These are phyloP conservation scores for Alsophila aescularia DNA, from an alignment of 2,888 invertebrate species.

Conservation along the genomic window DNA sequence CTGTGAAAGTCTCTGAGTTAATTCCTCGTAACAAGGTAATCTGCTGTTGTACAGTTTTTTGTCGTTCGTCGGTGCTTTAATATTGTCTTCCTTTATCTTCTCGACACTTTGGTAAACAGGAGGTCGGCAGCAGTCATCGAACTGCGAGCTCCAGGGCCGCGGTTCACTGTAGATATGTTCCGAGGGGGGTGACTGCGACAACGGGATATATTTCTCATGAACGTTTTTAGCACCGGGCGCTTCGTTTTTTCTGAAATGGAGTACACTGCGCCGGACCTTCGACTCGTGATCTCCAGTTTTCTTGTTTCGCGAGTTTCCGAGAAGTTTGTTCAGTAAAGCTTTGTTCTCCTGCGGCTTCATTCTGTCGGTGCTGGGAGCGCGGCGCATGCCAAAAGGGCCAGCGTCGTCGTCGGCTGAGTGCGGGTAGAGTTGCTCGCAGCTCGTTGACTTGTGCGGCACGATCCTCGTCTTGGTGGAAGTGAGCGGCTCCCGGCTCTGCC, in stretches of 20 bases:
- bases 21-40: conserved; percentile 79
- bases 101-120: conserved; percentile 79
- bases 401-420: conserved; percentile 66
- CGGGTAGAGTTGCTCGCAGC: conserved; percentile 80
- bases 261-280: conserved; percentile 69
- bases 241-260: conserved; percentile 75
- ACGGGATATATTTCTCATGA: conserved; percentile 79
- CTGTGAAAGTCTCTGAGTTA: conserved; percentile 72
- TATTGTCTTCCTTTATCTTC: conserved; percentile 65
- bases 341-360: conserved; percentile 74
- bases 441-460: conserved; percentile 74
- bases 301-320: conserved; percentile 73
- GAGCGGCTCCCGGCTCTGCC: conserved; percentile 78
- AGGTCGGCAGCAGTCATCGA: conserved; percentile 73
- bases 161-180: conserved; percentile 78
- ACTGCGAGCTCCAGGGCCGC: conserved; percentile 67
- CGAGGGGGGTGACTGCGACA: conserved; percentile 64
- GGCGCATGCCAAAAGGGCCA: conserved; percentile 69
- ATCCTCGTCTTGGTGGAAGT: conserved; percentile 69
- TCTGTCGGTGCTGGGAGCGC: conserved; percentile 79
- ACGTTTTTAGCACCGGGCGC: conserved; percentile 62
- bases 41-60: conserved; percentile 71
- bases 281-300: conserved; percentile 71
- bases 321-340: conserved; percentile 74
- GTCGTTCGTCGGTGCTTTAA: conserved; percentile 57